phyloP scores from a whole-genome alignment of 2,797 vertebrate species.

The Pseudochaenichthys georgianus region DNA sequence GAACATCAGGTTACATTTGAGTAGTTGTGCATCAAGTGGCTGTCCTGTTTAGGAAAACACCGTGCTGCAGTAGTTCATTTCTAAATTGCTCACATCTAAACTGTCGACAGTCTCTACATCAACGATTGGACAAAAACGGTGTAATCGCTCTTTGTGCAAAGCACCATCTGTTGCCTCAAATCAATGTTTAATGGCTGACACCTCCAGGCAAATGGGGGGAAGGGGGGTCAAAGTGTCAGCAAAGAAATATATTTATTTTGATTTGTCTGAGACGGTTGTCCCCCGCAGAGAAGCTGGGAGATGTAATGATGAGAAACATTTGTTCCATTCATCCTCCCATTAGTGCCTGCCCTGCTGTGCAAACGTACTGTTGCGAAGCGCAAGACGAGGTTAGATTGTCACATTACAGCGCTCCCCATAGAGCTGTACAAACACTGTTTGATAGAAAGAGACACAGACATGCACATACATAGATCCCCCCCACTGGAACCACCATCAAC shows the following conservation, averaged over 20 bases:
- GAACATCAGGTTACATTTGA: constrained; percentile 2
- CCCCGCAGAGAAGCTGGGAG: constrained; percentile 45
- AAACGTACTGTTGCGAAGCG: constrained; percentile 40
- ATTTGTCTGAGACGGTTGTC: constrained; percentile 50
- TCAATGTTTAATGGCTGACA: constrained; percentile 5
- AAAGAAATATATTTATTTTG: constrained; percentile 60
- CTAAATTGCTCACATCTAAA: constrained; percentile 21
- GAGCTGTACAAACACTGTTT: constrained; percentile 25
- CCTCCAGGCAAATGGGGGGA: constrained; percentile 39
- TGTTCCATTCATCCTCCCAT: constrained; percentile 64
- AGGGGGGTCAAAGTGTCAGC: constrained; percentile 28
- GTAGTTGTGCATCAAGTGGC: constrained; percentile 7
- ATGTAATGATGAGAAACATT: constrained; percentile 66
- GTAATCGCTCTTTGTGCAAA: constrained; percentile 18
- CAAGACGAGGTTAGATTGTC: constrained; percentile 43
- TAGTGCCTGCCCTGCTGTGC: constrained; percentile 52
- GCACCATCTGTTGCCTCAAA: constrained; percentile 23
- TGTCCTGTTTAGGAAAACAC: not conserved
- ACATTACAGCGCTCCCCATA: constrained; percentile 39
- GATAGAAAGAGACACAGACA: constrained; percentile 7
- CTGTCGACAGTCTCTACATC: constrained; percentile 1
- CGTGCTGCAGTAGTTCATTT: constrained; percentile 4
- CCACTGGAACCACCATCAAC: constrained; percentile 3
- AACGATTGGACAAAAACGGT: not conserved
- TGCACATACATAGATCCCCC: constrained; percentile 37